Evolutionary conservation across 2,113 vertebrate genomes (phyloP).

Genomic region (Deroptyus accipitrinus): DNA sequence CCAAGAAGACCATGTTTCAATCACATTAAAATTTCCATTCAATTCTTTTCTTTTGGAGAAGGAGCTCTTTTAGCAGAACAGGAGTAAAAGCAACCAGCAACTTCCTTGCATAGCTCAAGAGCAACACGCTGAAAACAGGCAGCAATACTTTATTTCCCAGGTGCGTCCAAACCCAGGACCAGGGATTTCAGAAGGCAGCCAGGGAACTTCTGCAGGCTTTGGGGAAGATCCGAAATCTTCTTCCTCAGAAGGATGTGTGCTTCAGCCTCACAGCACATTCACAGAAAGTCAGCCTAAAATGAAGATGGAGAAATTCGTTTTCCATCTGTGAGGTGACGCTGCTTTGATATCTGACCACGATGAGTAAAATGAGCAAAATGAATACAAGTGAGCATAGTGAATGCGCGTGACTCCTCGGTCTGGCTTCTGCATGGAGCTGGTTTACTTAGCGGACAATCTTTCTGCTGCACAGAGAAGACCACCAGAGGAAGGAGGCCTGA

Average conservation of each 20-base stretch:
- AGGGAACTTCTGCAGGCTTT: not conserved
- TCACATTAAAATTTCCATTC: not conserved
- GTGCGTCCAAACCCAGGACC: not conserved
- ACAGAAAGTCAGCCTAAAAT: not conserved
- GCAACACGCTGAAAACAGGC: not conserved
- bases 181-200: not conserved
- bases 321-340: not conserved
- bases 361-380: not conserved
- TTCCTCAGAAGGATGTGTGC: not conserved
- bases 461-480: not conserved
- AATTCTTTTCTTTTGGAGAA: not conserved
- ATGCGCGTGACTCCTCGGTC: not conserved
- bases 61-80: not conserved
- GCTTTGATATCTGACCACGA: not conserved
- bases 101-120: not conserved
- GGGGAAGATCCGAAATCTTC: not conserved
- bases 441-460: not conserved
- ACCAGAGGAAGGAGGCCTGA: not conserved
- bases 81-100: not conserved
- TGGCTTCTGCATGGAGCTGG: not conserved
- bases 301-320: not conserved
- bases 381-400: not conserved
- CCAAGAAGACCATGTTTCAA: not conserved
- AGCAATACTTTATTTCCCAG: not conserved
- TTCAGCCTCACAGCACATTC: not conserved